Evolutionary conservation across 2,888 invertebrate species (phyloP).

Genomic region (Callinectes sapidus): DNA sequence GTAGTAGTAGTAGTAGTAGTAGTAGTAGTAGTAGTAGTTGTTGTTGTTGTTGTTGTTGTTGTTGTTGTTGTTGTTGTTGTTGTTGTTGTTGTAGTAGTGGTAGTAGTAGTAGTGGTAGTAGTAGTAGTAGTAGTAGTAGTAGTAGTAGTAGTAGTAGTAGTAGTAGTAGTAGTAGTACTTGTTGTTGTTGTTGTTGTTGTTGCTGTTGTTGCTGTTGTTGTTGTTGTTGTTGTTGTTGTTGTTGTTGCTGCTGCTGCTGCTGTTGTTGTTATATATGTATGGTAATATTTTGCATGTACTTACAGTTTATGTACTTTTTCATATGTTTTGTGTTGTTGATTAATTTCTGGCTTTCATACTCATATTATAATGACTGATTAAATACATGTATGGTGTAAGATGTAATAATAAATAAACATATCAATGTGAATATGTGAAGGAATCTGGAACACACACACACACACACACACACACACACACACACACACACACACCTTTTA

Average conservation of each 20-base stretch:
- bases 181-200: too few relatives aligned
- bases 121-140: background rate
- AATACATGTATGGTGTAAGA: background rate
- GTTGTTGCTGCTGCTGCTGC: background rate
- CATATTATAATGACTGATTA: background rate
- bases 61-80: background rate
- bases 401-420: background rate
- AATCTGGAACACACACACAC: background rate
- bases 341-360: background rate
- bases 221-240: background rate
- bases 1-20: background rate
- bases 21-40: background rate
- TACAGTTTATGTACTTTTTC: background rate
- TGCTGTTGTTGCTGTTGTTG: too few relatives aligned
- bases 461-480: background rate
- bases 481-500: background rate
- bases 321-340: background rate
- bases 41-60: background rate
- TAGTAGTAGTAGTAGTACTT: too few relatives aligned
- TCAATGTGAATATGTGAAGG: background rate
- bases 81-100: background rate
- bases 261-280: too few relatives aligned
- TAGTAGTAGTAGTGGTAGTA: background rate
- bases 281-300: background rate
- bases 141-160: background rate